Conservation (phyloP, 2,797 vertebrate species). For the Podarcis lilfordi region DNA sequence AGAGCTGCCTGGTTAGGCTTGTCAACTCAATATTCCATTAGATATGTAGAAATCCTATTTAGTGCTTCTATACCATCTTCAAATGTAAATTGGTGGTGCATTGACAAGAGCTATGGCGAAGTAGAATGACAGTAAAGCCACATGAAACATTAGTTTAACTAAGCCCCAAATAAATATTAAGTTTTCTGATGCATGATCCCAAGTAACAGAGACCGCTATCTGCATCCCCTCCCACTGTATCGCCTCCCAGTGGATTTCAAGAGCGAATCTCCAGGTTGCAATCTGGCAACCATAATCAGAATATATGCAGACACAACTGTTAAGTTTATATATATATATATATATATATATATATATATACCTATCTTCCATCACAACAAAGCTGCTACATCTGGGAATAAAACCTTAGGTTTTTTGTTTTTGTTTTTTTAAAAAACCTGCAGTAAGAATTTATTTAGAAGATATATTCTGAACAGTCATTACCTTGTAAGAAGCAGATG, state of each 20-base stretch:
- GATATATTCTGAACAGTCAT: not conserved
- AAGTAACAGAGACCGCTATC: slow-evolving; percentile 47
- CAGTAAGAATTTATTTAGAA: not conserved
- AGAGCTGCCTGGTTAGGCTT: not conserved
- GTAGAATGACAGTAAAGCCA: not conserved
- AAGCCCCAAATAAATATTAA: not conserved
- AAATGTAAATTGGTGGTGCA: not conserved
- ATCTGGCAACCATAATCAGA: not conserved
- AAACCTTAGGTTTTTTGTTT: no score
- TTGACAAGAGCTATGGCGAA: not conserved
- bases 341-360: no score
- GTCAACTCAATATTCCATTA: not conserved
- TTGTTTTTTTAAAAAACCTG: no score
- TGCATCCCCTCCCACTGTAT: not conserved
- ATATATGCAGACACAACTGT: not conserved
- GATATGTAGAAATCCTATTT: not conserved
- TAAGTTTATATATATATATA: no score
- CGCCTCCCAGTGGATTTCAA: not conserved
- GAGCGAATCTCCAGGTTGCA: not conserved
- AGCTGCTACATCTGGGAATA: not conserved
- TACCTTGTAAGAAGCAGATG: not conserved
- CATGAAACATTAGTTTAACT: not conserved
- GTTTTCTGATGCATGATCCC: not conserved
- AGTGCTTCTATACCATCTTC: not conserved
- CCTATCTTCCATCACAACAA: not conserved